Evolutionary conservation across 2,113 vertebrate genomes (phyloP).

Genomic region (Calyptommatus sinebrachiatus): DNA sequence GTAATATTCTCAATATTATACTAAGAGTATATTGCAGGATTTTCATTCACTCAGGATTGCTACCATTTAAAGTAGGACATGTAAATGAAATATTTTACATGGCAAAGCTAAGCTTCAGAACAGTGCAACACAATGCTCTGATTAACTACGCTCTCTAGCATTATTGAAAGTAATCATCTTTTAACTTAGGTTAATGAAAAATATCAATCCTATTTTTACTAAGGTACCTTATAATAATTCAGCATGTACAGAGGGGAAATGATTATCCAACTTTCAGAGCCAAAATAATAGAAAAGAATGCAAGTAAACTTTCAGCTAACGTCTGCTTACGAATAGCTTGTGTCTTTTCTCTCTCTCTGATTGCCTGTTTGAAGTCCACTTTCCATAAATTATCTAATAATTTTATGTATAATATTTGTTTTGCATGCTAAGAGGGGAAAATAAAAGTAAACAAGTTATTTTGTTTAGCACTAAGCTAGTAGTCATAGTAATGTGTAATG

Average conservation of each 20-base stretch:
- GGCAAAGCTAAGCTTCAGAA: conserved; percentile 32
- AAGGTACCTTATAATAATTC: conserved; percentile 18
- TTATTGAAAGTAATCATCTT: conserved; percentile 23
- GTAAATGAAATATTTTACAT: conserved; percentile 57
- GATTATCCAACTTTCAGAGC: not conserved
- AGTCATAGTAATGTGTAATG: conserved; percentile 30
- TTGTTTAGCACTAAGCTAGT: conserved; percentile 16
- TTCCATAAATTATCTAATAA: conserved; percentile 47
- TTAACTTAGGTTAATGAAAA: conserved; percentile 18
- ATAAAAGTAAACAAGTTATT: conserved; percentile 43
- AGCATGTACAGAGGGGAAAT: not conserved
- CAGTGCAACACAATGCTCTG: not conserved
- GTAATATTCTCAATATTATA: conserved; percentile 48
- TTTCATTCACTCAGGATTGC: conserved; percentile 52
- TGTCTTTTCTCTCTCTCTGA: conserved; percentile 35
- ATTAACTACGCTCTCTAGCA: conserved; percentile 1
- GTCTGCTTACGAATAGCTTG: conserved; percentile 41
- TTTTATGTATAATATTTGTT: conserved; percentile 17
- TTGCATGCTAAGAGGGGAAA: conserved; percentile 27
- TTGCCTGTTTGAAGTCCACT: conserved; percentile 44
- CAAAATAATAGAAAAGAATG: conserved; percentile 32
- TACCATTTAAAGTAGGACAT: conserved; percentile 51
- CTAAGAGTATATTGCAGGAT: not conserved
- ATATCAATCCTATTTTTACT: conserved; percentile 24
- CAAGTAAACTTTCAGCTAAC: conserved; percentile 40